These are phyloP conservation scores for Xiphias gladius DNA, from an alignment of 2,113 vertebrate species.

Conservation along the genomic window DNA sequence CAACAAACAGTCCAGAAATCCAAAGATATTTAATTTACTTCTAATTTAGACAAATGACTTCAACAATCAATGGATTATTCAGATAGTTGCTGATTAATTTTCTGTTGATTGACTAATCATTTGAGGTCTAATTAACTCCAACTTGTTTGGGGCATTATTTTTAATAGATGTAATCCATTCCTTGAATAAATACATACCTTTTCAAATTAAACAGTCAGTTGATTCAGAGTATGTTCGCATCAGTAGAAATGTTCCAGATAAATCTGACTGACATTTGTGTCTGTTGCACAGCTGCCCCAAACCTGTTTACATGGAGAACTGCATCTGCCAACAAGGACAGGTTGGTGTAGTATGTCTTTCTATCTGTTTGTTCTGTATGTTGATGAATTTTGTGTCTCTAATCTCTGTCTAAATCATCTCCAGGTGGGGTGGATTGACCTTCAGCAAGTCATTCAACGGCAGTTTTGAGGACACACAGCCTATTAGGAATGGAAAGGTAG, in stretches of 20 bases:
- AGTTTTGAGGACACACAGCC: conserved; percentile 54
- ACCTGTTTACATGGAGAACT: conserved; percentile 77
- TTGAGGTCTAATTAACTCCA: neutral
- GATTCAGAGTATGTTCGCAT: neutral
- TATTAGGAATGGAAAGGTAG: conserved; percentile 63
- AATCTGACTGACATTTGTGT: conserved; percentile 10
- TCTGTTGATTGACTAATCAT: neutral
- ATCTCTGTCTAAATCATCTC: neutral
- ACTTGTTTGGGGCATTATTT: neutral
- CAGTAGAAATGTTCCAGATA: neutral
- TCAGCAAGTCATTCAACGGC: conserved; percentile 60
- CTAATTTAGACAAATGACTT: too few relatives aligned
- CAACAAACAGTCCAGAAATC: neutral
- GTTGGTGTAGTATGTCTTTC: conserved; percentile 50
- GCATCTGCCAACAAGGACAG: conserved; percentile 68
- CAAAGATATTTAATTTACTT: neutral
- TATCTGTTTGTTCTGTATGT: neutral
- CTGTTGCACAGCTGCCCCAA: conserved; percentile 68
- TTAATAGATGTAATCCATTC: neutral
- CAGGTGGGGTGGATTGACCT: conserved; percentile 60
- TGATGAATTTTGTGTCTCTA: neutral
- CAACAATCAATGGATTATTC: too few relatives aligned
- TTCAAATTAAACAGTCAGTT: neutral
- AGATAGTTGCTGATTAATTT: neutral
- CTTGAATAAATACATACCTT: neutral